Percentiles rank a stretch among this genome's conserved stretches.
These are phyloP conservation scores for Tetrax tetrax DNA, from an alignment of 2,113 vertebrate species.

Conservation along the genomic window DNA sequence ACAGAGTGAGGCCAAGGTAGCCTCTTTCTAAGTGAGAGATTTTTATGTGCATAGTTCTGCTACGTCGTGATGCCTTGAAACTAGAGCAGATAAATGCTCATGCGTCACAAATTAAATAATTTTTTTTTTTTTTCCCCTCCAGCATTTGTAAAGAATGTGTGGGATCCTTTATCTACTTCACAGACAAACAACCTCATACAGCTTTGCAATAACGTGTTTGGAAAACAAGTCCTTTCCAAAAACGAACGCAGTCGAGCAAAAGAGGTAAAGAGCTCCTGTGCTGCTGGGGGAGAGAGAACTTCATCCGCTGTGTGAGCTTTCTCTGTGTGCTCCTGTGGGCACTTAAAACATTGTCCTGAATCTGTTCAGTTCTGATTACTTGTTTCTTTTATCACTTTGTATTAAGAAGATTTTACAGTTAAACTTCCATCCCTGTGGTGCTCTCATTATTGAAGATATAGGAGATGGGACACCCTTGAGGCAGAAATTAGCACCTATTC, in stretches of 20 bases:
- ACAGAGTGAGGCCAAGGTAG: background rate
- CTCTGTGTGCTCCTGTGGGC: accelerated
- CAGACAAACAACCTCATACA: conserved; percentile 82
- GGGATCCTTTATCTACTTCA: conserved; percentile 88
- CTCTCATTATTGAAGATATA: background rate
- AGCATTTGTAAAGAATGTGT: conserved; percentile 85
- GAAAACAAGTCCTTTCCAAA: conserved; percentile 76
- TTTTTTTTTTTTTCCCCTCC: background rate
- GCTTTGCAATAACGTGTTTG: conserved; percentile 80
- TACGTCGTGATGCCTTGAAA: background rate
- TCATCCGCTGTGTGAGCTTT: background rate
- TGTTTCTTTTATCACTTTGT: background rate
- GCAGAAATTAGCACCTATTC: background rate
- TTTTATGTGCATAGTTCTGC: background rate
- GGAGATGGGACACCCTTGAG: background rate
- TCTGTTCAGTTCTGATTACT: background rate
- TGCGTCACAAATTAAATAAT: background rate
- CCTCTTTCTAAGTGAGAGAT: background rate
- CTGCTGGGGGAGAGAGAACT: background rate
- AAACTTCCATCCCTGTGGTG: background rate
- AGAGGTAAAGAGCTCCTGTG: conserved; percentile 76
- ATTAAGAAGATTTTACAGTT: background rate
- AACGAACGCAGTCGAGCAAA: conserved; percentile 79
- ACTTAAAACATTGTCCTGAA: background rate
- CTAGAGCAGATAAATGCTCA: background rate